Percentiles rank a stretch among this genome's conserved stretches.
phyloP scores from a whole-genome alignment of 2,888 invertebrate species.

The Stenchaetothrips biformis region DNA sequence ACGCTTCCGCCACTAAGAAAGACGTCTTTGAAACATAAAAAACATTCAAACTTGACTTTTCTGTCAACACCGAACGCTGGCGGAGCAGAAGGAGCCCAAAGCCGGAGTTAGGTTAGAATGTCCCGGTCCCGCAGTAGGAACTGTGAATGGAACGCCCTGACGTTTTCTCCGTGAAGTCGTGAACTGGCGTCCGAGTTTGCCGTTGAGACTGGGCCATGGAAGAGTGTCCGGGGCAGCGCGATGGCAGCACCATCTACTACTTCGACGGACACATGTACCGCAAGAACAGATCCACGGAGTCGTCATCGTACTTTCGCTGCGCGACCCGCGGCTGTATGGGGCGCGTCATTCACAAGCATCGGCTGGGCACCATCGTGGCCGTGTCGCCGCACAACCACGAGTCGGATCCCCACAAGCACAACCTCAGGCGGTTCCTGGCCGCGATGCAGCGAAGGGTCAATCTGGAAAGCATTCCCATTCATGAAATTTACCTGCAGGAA shows the following conservation, averaged over 20 bases:
- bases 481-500: neutral
- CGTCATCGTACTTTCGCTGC: neutral
- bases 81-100: neutral
- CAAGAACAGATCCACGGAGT: neutral
- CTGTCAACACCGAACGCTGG: too few relatives aligned
- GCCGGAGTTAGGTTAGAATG: neutral
- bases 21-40: too few relatives aligned
- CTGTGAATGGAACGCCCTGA: neutral
- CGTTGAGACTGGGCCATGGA: neutral
- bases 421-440: neutral
- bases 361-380: neutral
- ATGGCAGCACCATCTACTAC: conserved; percentile 5
- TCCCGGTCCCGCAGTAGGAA: too few relatives aligned
- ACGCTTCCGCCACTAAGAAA: too few relatives aligned
- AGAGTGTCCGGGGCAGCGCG: neutral
- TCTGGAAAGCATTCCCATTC: neutral
- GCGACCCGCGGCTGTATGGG: neutral
- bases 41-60: too few relatives aligned
- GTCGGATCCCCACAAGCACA: neutral
- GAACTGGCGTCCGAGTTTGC: too few relatives aligned
- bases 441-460: neutral
- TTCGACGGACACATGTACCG: conserved; percentile 12
- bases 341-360: conserved; percentile 3
- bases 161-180: neutral
- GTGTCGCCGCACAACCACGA: neutral